Evolutionary conservation across 1,140 invertebrate genomes (phyloP).

Genomic region (Dinoponera quadriceps): DNA sequence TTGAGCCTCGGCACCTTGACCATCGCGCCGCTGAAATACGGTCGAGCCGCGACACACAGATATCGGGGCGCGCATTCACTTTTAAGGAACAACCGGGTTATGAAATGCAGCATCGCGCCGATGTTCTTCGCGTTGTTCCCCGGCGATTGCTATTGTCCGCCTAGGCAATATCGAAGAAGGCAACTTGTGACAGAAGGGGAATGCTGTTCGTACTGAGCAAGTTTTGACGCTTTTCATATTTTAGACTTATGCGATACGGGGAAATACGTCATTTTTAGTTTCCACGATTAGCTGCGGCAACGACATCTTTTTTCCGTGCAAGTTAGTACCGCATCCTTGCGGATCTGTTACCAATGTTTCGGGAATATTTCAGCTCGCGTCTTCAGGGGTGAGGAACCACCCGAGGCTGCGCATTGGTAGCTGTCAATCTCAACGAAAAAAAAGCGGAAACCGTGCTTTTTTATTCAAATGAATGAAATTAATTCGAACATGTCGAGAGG

Average conservation of each 20-base stretch:
- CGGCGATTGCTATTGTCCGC: background rate
- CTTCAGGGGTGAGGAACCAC: too few species aligned
- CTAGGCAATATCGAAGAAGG: background rate
- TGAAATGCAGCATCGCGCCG: background rate
- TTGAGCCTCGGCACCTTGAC: slow-evolving; percentile 27
- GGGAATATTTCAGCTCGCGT: too few species aligned
- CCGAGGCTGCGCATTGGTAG: too few species aligned
- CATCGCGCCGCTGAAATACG: slow-evolving; percentile 44
- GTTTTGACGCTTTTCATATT: too few species aligned
- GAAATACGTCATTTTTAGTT: too few species aligned
- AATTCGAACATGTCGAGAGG: background rate
- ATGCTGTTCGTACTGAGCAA: too few species aligned
- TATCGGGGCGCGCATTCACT: background rate
- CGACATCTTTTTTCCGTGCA: too few species aligned
- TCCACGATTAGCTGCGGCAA: too few species aligned
- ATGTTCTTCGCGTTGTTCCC: background rate
- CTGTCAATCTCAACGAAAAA: too few species aligned
- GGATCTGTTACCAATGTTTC: too few species aligned
- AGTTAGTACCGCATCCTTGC: too few species aligned
- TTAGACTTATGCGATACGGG: too few species aligned
- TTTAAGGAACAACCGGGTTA: background rate
- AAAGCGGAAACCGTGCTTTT: background rate
- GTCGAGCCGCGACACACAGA: background rate
- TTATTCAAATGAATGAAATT: background rate
- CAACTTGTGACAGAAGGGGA: background rate